Evolutionary conservation across 1,140 invertebrate species (phyloP).

Genomic region (Argopecten irradians): DNA sequence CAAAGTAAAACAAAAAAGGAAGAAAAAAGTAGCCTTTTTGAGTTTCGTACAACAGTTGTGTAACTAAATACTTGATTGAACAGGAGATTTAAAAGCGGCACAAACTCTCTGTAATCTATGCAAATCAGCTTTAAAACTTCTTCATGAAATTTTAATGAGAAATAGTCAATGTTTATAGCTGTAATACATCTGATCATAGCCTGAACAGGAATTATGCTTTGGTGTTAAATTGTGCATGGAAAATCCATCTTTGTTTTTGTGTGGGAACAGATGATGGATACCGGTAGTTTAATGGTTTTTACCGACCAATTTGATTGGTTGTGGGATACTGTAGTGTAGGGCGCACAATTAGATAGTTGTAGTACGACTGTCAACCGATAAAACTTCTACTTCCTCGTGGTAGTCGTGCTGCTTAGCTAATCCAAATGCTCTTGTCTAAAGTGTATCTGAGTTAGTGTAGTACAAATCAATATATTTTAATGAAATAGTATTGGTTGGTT

Average conservation of each 20-base stretch:
- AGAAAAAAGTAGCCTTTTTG: no score
- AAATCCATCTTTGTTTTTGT: background rate
- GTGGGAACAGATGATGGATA: background rate
- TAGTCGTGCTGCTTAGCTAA: background rate
- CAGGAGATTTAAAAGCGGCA: no score
- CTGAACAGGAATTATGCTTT: background rate
- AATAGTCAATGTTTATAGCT: background rate
- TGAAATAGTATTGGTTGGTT: background rate
- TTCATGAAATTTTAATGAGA: constrained; percentile 13
- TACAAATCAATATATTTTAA: background rate
- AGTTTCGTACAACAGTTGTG: no score
- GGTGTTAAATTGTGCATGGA: constrained; percentile 21
- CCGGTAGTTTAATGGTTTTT: background rate
- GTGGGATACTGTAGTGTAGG: background rate
- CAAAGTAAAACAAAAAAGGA: no score
- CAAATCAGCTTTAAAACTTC: background rate
- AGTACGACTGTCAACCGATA: background rate
- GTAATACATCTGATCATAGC: background rate
- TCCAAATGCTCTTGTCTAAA: background rate
- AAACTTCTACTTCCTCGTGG: background rate
- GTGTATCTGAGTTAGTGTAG: background rate
- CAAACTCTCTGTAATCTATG: constrained; percentile 2
- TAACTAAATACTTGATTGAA: no score
- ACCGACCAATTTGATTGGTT: background rate
- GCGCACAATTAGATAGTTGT: background rate